Evolutionary conservation across 2,888 invertebrate species (phyloP), one percentile per base, ranked within the genome.

Genomic region (Physocephala rufipes): DNA sequence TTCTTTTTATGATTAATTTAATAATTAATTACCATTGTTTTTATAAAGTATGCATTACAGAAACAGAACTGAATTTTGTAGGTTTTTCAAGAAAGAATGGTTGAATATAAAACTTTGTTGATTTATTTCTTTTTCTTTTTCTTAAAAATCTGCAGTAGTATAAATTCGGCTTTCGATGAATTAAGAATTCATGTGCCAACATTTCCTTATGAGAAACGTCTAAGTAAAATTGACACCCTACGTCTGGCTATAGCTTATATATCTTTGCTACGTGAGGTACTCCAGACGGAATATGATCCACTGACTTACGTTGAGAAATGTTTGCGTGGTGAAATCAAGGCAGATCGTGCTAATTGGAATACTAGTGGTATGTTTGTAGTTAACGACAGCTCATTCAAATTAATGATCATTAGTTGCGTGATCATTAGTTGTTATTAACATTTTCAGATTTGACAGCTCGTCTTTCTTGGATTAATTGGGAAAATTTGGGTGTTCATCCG

Each of bases 401-500:
- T n/a, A n/a, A n/a, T n/a, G n/a, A n/a, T n/a, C n/a, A n/a, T n/a
- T n/a, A n/a, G n/a, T n/a, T n/a, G n/a, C n/a, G n/a, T n/a, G n/a
- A n/a, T n/a, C n/a, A n/a, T n/a, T n/a, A n/a, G n/a, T n/a, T n/a
- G n/a, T n/a, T 59, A 59, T 36, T 30, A 21, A 9, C 2, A 53
- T 36, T 74, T 73, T 19, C 62, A 99, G 99, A 99, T 90, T 88
- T 99, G 77, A 97, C 98, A 1, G 98, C 99, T 0, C 89, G 99
- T 70, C 88, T 99, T 36, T 97, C 97, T 0, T 99, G 99, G 99
- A 98, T 99, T 79, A 97, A 98, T 83, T 99, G 99, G 99, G 96
- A 97, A 85, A 97, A 96, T 83, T 89, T 99, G 1, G 99, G 99
- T 0, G 96, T 98, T 3, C 95, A 94, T 83, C 96, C 96, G 2